Evolutionary conservation across 2,797 vertebrate species (phyloP).

Genomic region (Thripadectes ignobilis): DNA sequence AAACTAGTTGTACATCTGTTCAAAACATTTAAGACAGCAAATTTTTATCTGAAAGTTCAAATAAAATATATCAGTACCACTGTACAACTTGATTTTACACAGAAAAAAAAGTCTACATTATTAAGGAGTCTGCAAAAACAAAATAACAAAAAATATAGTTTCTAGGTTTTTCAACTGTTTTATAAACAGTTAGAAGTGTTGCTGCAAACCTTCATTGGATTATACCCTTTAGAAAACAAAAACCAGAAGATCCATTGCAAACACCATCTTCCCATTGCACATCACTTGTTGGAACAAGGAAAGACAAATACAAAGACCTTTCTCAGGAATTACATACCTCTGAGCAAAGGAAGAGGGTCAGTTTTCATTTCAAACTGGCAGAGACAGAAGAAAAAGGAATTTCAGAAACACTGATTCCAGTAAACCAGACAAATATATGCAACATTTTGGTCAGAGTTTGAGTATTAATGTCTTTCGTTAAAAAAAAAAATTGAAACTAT

Average conservation of each 20-base stretch:
- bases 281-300: not conserved
- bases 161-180: not conserved
- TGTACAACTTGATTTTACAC: not conserved
- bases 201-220: not conserved
- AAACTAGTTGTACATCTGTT: not conserved
- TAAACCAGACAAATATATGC: not conserved
- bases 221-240: not conserved
- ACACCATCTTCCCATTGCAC: not conserved
- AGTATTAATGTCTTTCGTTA: not conserved
- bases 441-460: not conserved
- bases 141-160: not conserved
- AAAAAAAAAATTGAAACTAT: not conserved
- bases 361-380: not conserved
- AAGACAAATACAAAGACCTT: not conserved
- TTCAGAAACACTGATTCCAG: not conserved
- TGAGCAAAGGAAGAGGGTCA: not conserved
- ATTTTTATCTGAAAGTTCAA: not conserved
- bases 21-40: not conserved
- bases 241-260: not conserved
- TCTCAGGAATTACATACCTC: not conserved
- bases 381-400: not conserved
- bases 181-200: not conserved
- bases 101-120: not conserved
- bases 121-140: not conserved
- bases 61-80: not conserved